Evolutionary conservation across 2,797 vertebrate species (phyloP), one percentile per base, ranked within the genome.

Genomic region (Morelia viridis): DNA sequence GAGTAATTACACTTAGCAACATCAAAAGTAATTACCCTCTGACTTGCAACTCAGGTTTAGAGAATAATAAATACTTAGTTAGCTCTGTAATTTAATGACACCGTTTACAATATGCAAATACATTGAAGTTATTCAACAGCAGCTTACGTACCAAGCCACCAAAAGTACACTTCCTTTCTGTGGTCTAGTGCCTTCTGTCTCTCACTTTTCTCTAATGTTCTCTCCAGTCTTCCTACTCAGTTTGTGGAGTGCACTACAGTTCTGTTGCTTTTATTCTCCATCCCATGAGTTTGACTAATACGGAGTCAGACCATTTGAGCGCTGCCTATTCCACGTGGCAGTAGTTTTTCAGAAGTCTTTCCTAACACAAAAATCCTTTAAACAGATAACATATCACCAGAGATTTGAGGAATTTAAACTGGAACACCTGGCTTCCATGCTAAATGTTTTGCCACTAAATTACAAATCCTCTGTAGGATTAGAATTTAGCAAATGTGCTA

Each of bases 21-120:
- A 95, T 90, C 92, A 85, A 85, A 94, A 50, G 76, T 95, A 96
- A 92, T 85, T 0, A 0, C 71, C 62, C 92, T 71, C 35, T 90
- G 87, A 93, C 94, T 96, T 94, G 89, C 80, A 95, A 53, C 83
- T 90, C 85, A 92, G 89, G 71, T 93, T 93, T 93, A 85, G 88
- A 85, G 85, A 92, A 92, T 92, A 93, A 93, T 68, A 88, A 88
- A 76, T 88, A 88, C 91, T 96, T 95, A 91, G 41, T 92, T 95
- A 94, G 71, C 89, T 89, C 71, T 93, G 91, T 93, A 91, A 91
- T 46, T 92, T 92, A 0, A 0, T 88, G 93, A 88, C 87, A 92
- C 88, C 87, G 68, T 26, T 94, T 85, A 35, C 17, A 0, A 0
- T 86, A 50, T 28, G 31, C 8, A 85, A 91, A 90, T 64, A 91